Evolutionary conservation across 1,140 invertebrate species (phyloP).

Genomic region (Bombus vancouverensis): DNA sequence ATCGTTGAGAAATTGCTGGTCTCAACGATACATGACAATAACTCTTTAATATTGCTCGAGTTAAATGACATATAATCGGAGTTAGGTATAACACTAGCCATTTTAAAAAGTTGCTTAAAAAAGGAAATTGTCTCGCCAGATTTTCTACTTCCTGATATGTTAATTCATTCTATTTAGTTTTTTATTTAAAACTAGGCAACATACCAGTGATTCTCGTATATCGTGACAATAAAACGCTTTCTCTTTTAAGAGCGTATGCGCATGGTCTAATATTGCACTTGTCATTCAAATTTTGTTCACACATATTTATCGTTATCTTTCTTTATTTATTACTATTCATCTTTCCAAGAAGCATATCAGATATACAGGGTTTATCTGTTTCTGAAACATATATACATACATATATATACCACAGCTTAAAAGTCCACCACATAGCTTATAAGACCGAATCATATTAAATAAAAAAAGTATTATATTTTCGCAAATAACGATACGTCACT

Average conservation of each 20-base stretch:
- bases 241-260: neutral
- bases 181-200: neutral
- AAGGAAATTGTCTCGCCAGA: constrained; percentile 9
- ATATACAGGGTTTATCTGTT: constrained; percentile 54
- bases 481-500: neutral
- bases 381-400: constrained; percentile 2
- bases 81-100: constrained; percentile 50
- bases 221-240: neutral
- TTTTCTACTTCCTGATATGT: constrained; percentile 22
- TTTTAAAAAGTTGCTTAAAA: constrained; percentile 43
- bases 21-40: constrained; percentile 75
- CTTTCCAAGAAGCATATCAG: constrained; percentile 52
- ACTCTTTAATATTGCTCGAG: constrained; percentile 62
- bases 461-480: constrained; percentile 28
- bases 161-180: constrained; percentile 26
- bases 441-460: neutral
- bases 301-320: neutral
- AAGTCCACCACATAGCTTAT: neutral
- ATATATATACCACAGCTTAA: neutral
- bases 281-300: neutral
- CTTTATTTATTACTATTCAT: constrained; percentile 43
- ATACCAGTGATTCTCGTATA: no score
- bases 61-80: constrained; percentile 53
- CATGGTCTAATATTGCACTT: neutral
- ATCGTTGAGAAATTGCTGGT: constrained; percentile 68